phyloP scores from a whole-genome alignment of 2,113 vertebrate species.

The Platichthys stellatus region DNA sequence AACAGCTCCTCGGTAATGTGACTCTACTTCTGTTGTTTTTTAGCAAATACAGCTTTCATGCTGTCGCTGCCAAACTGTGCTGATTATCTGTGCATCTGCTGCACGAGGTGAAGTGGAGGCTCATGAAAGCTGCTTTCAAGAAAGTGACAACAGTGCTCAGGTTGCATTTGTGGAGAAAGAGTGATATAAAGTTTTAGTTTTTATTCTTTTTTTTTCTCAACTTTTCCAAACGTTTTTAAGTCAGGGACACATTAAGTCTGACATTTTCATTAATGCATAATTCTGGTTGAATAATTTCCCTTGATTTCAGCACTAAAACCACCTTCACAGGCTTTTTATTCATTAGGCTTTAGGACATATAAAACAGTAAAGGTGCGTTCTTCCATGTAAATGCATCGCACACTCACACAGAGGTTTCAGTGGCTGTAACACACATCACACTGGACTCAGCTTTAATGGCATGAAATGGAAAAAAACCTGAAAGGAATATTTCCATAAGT shows the following conservation, averaged over 20 bases:
- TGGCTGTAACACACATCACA: background rate
- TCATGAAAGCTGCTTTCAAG: conserved; percentile 4
- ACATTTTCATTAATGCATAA: background rate
- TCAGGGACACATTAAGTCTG: background rate
- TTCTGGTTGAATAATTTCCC: background rate
- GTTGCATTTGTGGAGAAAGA: background rate
- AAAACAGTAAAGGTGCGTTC: background rate
- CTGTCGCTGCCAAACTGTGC: background rate
- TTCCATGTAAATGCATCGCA: background rate
- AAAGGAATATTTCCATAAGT: background rate
- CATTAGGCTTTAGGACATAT: background rate
- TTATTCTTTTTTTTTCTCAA: conserved; percentile 4
- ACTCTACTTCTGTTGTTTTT: background rate
- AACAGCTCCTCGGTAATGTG: background rate
- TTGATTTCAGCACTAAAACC: background rate
- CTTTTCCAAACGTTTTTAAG: conserved; percentile 26
- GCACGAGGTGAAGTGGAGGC: conserved; percentile 1
- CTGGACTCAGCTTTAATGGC: no score
- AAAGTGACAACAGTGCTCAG: background rate
- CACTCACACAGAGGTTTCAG: background rate
- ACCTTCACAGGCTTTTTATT: background rate
- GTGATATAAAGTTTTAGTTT: conserved; percentile 10
- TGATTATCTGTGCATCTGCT: conserved; percentile 15
- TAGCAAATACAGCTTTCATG: background rate
- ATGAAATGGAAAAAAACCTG: background rate